Evolutionary conservation across 2,888 invertebrate species (phyloP).

Genomic region (Hirtodrosophila confusa): DNA sequence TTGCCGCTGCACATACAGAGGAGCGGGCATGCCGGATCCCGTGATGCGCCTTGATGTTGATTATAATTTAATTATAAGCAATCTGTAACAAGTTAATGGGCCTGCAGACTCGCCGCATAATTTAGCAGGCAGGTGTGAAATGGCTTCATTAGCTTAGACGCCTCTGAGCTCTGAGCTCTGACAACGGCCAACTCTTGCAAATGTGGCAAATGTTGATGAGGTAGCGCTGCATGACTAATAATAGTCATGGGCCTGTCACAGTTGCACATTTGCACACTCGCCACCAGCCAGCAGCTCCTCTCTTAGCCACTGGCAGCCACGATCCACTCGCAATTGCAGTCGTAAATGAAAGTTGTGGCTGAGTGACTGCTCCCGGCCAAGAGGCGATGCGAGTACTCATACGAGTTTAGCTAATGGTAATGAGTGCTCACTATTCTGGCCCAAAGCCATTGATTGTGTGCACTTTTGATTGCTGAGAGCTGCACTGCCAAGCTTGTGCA

Average conservation of each 20-base stretch:
- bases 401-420: constrained; percentile 37
- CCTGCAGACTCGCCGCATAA: constrained; percentile 48
- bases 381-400: constrained; percentile 14
- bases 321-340: constrained; percentile 8
- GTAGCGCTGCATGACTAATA: constrained; percentile 53
- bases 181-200: too few relatives aligned
- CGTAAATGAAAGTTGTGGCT: constrained; percentile 40
- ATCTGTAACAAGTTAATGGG: constrained; percentile 74
- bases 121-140: constrained; percentile 74
- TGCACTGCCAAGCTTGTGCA: too few relatives aligned
- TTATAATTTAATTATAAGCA: constrained; percentile 77
- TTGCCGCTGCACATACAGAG: constrained; percentile 3
- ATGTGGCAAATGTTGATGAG: neutral
- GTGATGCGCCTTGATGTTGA: constrained; percentile 62
- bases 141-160: constrained; percentile 72
- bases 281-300: constrained; percentile 22
- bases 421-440: constrained; percentile 4
- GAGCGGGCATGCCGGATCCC: neutral
- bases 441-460: constrained; percentile 4
- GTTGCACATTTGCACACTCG: constrained; percentile 25
- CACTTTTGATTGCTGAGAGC: constrained; percentile 3
- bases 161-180: constrained; percentile 24
- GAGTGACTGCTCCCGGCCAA: constrained; percentile 29
- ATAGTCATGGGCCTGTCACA: constrained; percentile 66
- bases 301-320: constrained; percentile 32